Evolutionary conservation across 2,888 invertebrate genomes (phyloP).

Genomic region (Drosophila ustulata): DNA sequence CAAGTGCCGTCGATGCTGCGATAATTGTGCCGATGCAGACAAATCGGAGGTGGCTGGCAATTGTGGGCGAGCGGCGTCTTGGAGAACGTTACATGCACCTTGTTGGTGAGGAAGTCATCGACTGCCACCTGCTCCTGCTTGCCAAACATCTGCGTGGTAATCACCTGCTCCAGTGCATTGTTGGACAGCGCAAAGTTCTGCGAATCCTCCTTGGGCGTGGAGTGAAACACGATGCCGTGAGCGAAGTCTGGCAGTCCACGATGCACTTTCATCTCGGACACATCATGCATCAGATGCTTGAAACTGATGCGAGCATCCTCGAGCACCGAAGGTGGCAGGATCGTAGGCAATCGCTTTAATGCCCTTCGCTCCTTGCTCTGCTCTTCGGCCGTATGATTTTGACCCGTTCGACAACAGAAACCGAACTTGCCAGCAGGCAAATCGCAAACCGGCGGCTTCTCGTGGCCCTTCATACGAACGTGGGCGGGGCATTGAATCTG

Average conservation of each 20-base stretch:
- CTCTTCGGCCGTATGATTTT: conserved; percentile 86
- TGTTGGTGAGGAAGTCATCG: conserved; percentile 83
- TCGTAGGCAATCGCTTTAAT: conserved; percentile 25
- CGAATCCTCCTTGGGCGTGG: conserved; percentile 81
- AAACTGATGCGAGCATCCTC: conserved; percentile 83
- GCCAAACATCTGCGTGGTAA: conserved; percentile 86
- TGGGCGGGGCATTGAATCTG: conserved; percentile 89
- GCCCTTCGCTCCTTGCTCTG: conserved; percentile 39
- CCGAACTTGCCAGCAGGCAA: conserved; percentile 86
- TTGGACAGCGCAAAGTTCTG: conserved; percentile 85
- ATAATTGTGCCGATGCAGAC: conserved; percentile 86
- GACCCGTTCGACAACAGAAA: conserved; percentile 88
- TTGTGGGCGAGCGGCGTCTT: conserved; percentile 77
- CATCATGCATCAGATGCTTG: conserved; percentile 83
- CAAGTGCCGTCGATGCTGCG: conserved; percentile 92
- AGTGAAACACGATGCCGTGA: conserved; percentile 83
- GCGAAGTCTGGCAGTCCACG: conserved; percentile 83
- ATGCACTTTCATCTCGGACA: conserved; percentile 80
- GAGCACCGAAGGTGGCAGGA: conserved; percentile 67
- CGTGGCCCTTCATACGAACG: conserved; percentile 83
- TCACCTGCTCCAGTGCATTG: conserved; percentile 86
- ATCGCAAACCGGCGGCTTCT: conserved; percentile 86
- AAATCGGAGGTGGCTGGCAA: conserved; percentile 84
- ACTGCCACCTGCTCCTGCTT: conserved; percentile 84
- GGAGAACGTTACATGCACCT: conserved; percentile 81